These are phyloP conservation scores for Polia nebulosa DNA, from an alignment of 2,888 invertebrate species.

Conservation along the genomic window DNA sequence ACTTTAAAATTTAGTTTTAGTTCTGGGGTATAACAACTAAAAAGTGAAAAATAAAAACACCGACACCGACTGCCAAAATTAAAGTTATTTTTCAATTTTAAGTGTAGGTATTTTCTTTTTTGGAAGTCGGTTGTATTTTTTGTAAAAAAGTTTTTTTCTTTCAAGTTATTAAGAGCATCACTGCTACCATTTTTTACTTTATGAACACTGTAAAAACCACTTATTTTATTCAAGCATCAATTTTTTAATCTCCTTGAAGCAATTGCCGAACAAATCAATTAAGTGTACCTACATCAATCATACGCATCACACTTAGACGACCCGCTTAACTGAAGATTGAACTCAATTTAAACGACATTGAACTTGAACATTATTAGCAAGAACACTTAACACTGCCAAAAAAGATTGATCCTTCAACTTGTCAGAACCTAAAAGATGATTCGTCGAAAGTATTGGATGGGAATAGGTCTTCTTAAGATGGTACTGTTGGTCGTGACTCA, in stretches of 20 bases:
- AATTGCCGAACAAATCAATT: constrained; percentile 54
- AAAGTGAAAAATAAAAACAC: too few relatives aligned
- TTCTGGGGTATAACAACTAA: too few relatives aligned
- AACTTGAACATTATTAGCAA: constrained; percentile 79
- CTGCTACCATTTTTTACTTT: not conserved
- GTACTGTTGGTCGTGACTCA: constrained; percentile 77
- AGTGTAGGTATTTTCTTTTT: too few relatives aligned
- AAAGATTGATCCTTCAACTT: constrained; percentile 60
- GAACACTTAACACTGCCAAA: constrained; percentile 68
- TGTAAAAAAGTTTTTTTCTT: too few relatives aligned
- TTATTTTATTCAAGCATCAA: constrained; percentile 17
- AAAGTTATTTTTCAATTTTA: too few relatives aligned
- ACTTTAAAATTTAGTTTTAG: too few relatives aligned
- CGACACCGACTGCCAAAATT: too few relatives aligned
- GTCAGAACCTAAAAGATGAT: constrained; percentile 34
- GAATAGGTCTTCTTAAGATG: constrained; percentile 67
- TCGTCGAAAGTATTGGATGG: constrained; percentile 29
- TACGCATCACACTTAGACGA: constrained; percentile 49
- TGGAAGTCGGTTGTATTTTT: too few relatives aligned
- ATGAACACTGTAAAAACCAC: constrained; percentile 15
- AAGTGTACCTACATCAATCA: constrained; percentile 62
- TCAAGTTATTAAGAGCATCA: not conserved
- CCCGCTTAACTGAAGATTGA: constrained; percentile 68
- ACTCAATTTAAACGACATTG: constrained; percentile 78
- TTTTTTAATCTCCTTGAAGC: constrained; percentile 40